Base-by-base conservation (phyloP, 2,888 invertebrate species). In the Agrenia bidenticulata region DNA sequence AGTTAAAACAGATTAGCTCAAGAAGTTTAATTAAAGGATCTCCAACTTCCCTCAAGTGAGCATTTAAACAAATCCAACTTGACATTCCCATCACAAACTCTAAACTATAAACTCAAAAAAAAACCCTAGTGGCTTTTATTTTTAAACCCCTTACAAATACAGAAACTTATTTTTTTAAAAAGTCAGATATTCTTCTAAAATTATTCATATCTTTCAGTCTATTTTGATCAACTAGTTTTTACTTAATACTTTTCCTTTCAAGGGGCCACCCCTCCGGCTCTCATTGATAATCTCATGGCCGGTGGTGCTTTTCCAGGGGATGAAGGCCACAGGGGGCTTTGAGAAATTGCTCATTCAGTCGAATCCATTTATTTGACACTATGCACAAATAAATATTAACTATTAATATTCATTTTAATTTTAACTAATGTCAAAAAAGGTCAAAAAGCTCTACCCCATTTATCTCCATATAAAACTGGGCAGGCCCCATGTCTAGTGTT, bases 401-500 rank as follows among this genome's bases (percentile, higher is more conserved):
- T 53, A 27, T 7, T 27, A 24, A 32, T 24, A 23, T 26, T 21
- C 27, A 7, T n/a, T n/a, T n/a, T n/a, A n/a, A n/a, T n/a, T n/a
- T 5, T n/a, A 13, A 15, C n/a, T 24, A 7, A n/a, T 49, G 7
- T 39, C 23, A 56, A 61, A 26, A 13, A 53, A 49, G 15, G 15
- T 27, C 11, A 15, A 37, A 26, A 55, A 27, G 24, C 50, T 39
- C n/a, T 39, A 72, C 72, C 83, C 83, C 83, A 83, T 78, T 83
- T 83, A 32, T 80, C 80, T 23, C 83, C 83, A 2, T 80, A 79
- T 1, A 83, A 76, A 2, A 83, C 83, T 1, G 83, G 83, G 73
- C 83, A 83, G 23, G 83, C 83, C 11, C 83, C 83, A 75, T 83
- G 83, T 59, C 82, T 69, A 1, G 83, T 83, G 45, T 80, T 77